Conservation (phyloP, 1,140 invertebrate species). For the Chelonus insularis region DNA sequence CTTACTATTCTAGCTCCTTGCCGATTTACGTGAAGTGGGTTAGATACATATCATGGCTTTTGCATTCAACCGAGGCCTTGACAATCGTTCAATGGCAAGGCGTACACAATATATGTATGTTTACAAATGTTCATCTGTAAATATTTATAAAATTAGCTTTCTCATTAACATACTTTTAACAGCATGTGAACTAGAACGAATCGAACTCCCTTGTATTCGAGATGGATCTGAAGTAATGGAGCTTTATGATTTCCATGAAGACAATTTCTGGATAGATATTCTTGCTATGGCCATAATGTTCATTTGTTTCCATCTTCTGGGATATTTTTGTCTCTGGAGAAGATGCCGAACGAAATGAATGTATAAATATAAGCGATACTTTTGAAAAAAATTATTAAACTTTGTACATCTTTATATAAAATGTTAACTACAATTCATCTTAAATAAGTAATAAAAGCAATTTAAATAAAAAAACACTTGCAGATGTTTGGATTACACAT, state of each 20-base stretch:
- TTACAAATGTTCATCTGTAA: conserved; percentile 21
- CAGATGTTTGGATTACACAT: no score
- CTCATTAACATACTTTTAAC: conserved; percentile 18
- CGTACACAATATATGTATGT: conserved; percentile 78
- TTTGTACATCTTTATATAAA: no score
- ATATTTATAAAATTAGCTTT: conserved; percentile 38
- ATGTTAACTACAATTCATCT: no score
- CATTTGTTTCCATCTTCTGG: conserved; percentile 70
- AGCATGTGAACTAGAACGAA: conserved; percentile 67
- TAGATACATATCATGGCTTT: conserved; percentile 89
- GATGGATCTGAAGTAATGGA: conserved; percentile 73
- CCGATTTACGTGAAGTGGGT: conserved; percentile 81
- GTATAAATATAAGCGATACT: no score
- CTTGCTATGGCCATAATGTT: conserved; percentile 68
- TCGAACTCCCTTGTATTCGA: conserved; percentile 70
- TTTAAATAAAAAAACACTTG: no score
- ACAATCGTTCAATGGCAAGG: conserved; percentile 78
- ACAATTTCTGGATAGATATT: conserved; percentile 69
- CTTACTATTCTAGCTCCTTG: conserved; percentile 66
- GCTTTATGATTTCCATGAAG: conserved; percentile 70
- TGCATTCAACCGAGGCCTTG: conserved; percentile 89
- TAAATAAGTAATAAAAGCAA: no score
- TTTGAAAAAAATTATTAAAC: no score
- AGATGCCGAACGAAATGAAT: conserved; percentile 66
- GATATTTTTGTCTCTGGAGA: conserved; percentile 67